Evolutionary conservation across 2,888 invertebrate genomes (phyloP).

Genomic region (Myopa tessellatipennis): DNA sequence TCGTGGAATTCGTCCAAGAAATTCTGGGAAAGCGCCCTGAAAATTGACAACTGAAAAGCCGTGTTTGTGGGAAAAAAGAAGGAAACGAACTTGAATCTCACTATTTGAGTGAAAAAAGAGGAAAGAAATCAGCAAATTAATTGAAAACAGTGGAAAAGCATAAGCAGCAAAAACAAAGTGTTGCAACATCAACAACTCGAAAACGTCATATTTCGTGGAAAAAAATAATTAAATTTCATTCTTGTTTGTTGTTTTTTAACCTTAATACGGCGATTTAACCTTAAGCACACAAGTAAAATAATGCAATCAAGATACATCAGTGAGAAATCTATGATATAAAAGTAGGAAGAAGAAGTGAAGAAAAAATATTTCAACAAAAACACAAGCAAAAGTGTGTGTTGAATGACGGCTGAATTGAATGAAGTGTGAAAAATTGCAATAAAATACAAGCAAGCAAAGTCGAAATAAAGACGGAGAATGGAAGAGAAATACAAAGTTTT

Average conservation of each 20-base stretch:
- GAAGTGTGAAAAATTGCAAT: neutral
- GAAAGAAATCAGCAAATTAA: constrained; percentile 1
- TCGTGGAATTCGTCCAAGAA: constrained; percentile 26
- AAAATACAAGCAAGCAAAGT: neutral
- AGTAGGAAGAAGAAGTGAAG: neutral
- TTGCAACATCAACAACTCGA: neutral
- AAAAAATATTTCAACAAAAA: constrained; percentile 10
- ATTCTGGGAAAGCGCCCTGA: constrained; percentile 30
- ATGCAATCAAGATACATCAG: constrained; percentile 6
- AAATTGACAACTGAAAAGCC: constrained; percentile 3
- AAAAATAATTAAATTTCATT: constrained; percentile 35
- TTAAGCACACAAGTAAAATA: neutral
- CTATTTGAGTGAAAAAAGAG: neutral
- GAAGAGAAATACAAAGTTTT: neutral
- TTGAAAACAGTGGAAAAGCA: constrained; percentile 3
- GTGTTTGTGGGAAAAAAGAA: neutral
- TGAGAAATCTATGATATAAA: neutral
- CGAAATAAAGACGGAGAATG: neutral
- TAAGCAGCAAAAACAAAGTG: constrained; percentile 2
- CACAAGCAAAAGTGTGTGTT: neutral
- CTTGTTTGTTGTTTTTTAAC: neutral
- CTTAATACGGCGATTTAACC: constrained; percentile 11
- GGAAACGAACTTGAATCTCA: neutral
- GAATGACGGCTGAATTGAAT: neutral
- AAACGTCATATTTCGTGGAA: constrained; percentile 31